These are phyloP conservation scores for Zaprionus vittiger DNA, from an alignment of 1,140 invertebrate genomes.

Conservation along the genomic window DNA sequence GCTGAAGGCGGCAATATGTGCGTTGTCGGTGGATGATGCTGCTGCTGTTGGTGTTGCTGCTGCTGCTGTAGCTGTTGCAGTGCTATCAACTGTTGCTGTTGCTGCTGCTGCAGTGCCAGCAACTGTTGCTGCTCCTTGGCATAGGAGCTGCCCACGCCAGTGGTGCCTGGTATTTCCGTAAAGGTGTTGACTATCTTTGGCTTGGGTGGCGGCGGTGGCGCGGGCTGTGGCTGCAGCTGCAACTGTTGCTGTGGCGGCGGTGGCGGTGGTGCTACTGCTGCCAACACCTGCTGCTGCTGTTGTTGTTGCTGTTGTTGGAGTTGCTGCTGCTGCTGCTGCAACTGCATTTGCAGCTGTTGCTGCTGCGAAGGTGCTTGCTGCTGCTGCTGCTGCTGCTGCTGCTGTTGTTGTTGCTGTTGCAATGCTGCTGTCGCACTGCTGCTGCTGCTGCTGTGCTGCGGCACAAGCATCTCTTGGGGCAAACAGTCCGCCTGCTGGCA, in stretches of 20 bases:
- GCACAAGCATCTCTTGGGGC: constrained; percentile 69
- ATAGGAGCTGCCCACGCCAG: constrained; percentile 79
- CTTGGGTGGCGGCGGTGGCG: constrained; percentile 75
- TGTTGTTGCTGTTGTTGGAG: constrained; percentile 40
- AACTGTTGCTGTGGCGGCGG: constrained; percentile 43
- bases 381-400: constrained; percentile 42
- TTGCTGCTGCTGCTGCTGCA: constrained; percentile 42
- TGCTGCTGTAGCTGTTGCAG: constrained; percentile 77
- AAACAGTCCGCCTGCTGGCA: constrained; percentile 82
- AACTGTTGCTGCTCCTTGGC: constrained; percentile 76
- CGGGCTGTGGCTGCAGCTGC: constrained; percentile 56
- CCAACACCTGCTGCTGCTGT: constrained; percentile 31
- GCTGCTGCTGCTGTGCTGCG: neutral
- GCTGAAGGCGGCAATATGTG: constrained; percentile 80
- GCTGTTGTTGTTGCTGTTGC: constrained; percentile 20
- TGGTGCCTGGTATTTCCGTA: constrained; percentile 82
- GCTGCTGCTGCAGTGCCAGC: constrained; percentile 58
- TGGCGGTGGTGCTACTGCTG: constrained; percentile 35
- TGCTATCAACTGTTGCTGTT: constrained; percentile 65
- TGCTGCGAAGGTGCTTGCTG: constrained; percentile 41
- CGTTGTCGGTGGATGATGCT: constrained; percentile 78
- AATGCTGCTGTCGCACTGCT: constrained; percentile 16
- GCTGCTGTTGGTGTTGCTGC: constrained; percentile 63
- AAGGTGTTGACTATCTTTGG: constrained; percentile 83
- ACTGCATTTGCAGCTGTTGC: constrained; percentile 44